Evolutionary conservation across 1,140 invertebrate genomes (phyloP), one percentile per base, ranked within the genome.

Genomic region (Nylanderia fulva): DNA sequence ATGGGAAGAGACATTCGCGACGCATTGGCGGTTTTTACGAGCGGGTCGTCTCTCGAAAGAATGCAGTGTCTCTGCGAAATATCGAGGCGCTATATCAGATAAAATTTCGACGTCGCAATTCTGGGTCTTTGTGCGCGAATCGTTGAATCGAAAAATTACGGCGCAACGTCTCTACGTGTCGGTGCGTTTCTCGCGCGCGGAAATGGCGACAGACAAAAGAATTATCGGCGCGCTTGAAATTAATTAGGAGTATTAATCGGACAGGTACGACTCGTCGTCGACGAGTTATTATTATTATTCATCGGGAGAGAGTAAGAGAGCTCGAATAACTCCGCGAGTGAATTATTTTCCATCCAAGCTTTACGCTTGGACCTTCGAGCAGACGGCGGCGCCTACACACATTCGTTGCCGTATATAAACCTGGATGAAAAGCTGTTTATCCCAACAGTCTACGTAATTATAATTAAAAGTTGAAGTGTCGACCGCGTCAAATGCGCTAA

Each of bases 161-260:
- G 29, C 18, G 60, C 64, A 27, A 63, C 18, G 6, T n/a, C n/a
- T 54, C 27, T 27, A 0, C 18, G 36, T 8, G 11, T 21, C 18
- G 15, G 60, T 29, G 3, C 24, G 42, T 3, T 33, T 15, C 15
- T 27, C 13, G 18, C 2, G 9, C n/a, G 5, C 27, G 2, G n/a
- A n/a, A 63, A 33, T 0, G 24, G 4, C 42, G 11, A n/a, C n/a
- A 13, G 18, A 85, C 69, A 85, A 88, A 82, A 56, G 69, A 87
- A 87, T 85, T 75, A 88, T 85, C 76, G 84, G 88, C 58, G 64
- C 45, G 56, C 9, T 42, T 33, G 42, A 69, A 82, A 88, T 85
- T 82, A 88, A 88, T 88, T 88, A 88, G 48, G 52, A 56, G 7
- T 21, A 58, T n/a, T n/a, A 36, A 24, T 45, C 52, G 27, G 27